Conservation (phyloP, 2,888 invertebrate species). For the Hydriomena furcata region DNA sequence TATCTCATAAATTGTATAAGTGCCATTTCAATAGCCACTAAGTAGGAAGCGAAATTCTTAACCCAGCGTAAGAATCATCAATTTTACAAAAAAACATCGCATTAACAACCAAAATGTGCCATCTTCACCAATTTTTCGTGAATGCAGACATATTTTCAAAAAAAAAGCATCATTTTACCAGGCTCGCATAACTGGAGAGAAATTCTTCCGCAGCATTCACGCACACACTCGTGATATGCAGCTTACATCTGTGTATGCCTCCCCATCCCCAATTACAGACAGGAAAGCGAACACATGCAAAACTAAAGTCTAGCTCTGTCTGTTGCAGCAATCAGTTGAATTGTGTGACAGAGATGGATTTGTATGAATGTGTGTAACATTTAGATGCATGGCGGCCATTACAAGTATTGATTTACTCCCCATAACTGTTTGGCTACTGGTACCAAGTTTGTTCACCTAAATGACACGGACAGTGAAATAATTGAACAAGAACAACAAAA, state of each 20-base stretch:
- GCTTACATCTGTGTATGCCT: background rate
- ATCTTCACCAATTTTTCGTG: background rate
- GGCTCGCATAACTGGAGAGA: background rate
- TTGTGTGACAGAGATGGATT: background rate
- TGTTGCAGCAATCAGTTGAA: background rate
- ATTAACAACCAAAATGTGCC: too few relatives aligned
- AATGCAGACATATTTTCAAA: constrained; percentile 1
- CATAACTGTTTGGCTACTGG: too few relatives aligned
- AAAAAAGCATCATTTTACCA: background rate
- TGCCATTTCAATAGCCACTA: too few relatives aligned
- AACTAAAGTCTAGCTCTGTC: constrained; percentile 4
- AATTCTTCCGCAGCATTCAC: background rate
- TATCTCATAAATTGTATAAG: too few relatives aligned
- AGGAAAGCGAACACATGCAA: background rate
- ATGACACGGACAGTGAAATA: too few relatives aligned
- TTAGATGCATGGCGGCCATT: too few relatives aligned
- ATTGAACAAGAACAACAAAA: too few relatives aligned
- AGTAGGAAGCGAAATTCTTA: too few relatives aligned
- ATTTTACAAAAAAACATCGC: too few relatives aligned
- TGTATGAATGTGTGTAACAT: background rate
- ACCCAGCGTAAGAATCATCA: too few relatives aligned
- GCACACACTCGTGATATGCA: background rate
- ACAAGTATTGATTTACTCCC: too few relatives aligned
- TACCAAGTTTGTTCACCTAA: too few relatives aligned
- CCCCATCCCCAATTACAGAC: background rate